A percentile compares a stretch with the other conserved stretches of the same genome.
phyloP scores from a whole-genome alignment of 2,113 vertebrate species.

The Fulmarus glacialis region DNA sequence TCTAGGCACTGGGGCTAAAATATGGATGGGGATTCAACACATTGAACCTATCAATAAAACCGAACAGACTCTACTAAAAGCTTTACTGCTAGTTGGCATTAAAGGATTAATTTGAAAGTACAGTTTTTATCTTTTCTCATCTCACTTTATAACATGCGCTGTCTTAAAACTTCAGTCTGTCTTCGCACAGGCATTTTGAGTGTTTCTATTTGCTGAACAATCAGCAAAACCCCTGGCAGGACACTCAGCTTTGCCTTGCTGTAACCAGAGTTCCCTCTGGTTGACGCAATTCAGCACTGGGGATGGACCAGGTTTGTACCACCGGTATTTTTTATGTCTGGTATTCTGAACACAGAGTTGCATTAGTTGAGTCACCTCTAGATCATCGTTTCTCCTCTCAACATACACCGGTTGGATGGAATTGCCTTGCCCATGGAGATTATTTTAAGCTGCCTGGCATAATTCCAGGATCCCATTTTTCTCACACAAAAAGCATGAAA shows the following conservation, averaged over 20 bases:
- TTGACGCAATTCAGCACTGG: not conserved
- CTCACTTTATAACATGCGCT: constrained; percentile 22
- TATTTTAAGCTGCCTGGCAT: not conserved
- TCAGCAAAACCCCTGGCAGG: not conserved
- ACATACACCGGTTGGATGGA: not conserved
- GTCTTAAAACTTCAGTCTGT: constrained; percentile 18
- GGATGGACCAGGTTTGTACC: not conserved
- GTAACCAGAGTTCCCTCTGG: not conserved
- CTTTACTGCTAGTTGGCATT: constrained; percentile 66
- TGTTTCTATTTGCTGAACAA: not conserved
- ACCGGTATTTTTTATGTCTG: not conserved
- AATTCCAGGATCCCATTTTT: not conserved
- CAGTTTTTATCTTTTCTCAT: constrained; percentile 50
- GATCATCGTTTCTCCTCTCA: not conserved
- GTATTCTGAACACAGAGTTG: not conserved
- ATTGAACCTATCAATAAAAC: constrained; percentile 44
- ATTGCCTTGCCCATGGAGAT: not conserved
- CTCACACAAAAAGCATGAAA: not conserved
- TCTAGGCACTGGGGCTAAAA: constrained; percentile 45
- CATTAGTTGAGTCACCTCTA: not conserved
- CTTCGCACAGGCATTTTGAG: not conserved
- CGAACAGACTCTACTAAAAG: constrained; percentile 48
- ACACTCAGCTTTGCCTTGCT: not conserved
- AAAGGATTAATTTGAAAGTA: constrained; percentile 66
- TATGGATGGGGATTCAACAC: constrained; percentile 10